phyloP scores from a whole-genome alignment of 2,797 vertebrate genomes.

The Pithecia hirsuta region DNA sequence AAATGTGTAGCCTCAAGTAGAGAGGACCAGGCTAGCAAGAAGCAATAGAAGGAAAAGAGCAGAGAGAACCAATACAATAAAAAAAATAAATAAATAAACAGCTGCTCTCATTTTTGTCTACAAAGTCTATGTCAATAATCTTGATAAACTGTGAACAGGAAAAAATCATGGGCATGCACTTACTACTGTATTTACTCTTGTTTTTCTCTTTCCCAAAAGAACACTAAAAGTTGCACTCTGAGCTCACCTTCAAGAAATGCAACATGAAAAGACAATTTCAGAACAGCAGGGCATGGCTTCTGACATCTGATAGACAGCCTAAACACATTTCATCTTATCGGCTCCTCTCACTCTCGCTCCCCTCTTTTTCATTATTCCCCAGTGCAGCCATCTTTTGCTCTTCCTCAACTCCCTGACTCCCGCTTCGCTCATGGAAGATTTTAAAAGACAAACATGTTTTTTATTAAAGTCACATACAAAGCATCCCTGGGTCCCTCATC shows the following conservation, averaged over 20 bases:
- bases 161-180: neutral
- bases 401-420: constrained; percentile 63
- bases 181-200: constrained; percentile 54
- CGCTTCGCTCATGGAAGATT: constrained; percentile 64
- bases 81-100: neutral
- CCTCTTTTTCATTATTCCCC: constrained; percentile 65
- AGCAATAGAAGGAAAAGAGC: neutral
- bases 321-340: constrained; percentile 62
- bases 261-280: constrained; percentile 59
- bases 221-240: constrained; percentile 50
- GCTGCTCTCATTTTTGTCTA: constrained; percentile 29
- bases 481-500: constrained; percentile 56
- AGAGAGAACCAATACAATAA: neutral
- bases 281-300: constrained; percentile 44
- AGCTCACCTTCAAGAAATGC: constrained; percentile 67
- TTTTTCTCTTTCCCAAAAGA: constrained; percentile 63
- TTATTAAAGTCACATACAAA: constrained; percentile 80
- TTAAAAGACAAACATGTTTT: constrained; percentile 75
- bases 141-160: constrained; percentile 62
- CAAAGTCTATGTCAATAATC: constrained; percentile 46
- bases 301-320: constrained; percentile 67
- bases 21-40: neutral
- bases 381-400: constrained; percentile 30
- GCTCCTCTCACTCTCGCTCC: neutral
- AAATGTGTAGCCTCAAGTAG: neutral